Evolutionary conservation across 2,113 vertebrate genomes (phyloP), one percentile per base, ranked within the genome.

Genomic region (Laticauda laticaudata): DNA sequence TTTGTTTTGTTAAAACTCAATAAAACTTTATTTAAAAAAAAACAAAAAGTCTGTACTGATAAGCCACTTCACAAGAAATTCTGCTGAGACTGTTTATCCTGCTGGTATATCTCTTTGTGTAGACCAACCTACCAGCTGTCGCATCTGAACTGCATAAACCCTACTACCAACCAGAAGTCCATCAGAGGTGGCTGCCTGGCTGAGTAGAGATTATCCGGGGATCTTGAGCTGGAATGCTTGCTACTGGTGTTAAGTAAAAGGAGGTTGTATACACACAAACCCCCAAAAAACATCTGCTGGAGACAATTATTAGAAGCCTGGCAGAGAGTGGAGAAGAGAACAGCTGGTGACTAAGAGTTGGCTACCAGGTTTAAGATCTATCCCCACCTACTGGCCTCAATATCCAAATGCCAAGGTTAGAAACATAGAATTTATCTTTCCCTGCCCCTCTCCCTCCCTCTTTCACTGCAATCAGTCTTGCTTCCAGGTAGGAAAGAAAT

Each of bases 321-420:
- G 57, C 39, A 4, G 57, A 26, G 57, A 26, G 15, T 14, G 43
- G 45, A 29, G 5, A 23, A 56, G 21, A 51, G 29, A 53, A 34
- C n/a, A 53, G 48, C 69, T 92, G 1, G 0, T 14, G 20, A 3
- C 91, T 43, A 0, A n/a, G 89, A 59, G 86, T 85, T 0, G 57
- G 93, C 86, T 92, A 94, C 93, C 94, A 96, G 95, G 95, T 96
- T 97, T 97, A 94, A 94, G 96, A 95, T 95, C 97, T 88, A 97
- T 96, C 97, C 91, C 97, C 97, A 97, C 96, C 97, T 98, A 97
- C 97, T 97, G 97, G 97, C 86, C 92, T 97, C 94, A 95, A 18
- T 34, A 15, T 9, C 53, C 89, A 95, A 91, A 92, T 23, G 93
- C 95, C 39, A 34, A 81, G 34, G 34, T 81, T 81, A 81, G 14